Conservation (phyloP, 2,113 vertebrate species). For the Aegotheles bennettii region DNA sequence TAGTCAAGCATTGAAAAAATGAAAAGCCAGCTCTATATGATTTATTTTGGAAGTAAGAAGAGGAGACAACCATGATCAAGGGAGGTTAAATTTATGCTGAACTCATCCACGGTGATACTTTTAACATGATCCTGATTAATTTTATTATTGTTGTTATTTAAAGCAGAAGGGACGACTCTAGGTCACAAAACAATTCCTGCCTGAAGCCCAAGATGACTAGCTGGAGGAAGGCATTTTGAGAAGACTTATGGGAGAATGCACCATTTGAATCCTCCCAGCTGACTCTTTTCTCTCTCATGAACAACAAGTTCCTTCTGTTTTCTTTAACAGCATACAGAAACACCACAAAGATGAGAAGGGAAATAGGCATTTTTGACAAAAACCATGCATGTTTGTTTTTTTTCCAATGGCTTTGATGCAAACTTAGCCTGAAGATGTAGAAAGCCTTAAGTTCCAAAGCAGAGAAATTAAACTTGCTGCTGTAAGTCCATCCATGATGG, state of each 20-base stretch:
- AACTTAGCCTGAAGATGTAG: neutral
- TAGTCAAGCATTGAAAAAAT: neutral
- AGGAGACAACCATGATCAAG: neutral
- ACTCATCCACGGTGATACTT: neutral
- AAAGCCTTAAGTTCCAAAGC: neutral
- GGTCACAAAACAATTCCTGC: constrained; percentile 15
- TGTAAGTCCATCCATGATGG: neutral
- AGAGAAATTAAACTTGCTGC: neutral
- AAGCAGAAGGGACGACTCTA: constrained; percentile 14
- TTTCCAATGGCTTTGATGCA: neutral
- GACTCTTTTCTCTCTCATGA: neutral
- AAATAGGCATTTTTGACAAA: neutral
- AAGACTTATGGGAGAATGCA: neutral
- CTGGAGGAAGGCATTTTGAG: neutral
- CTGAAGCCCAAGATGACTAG: neutral
- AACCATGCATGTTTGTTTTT: neutral
- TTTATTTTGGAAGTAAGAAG: constrained; percentile 38
- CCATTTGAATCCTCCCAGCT: neutral
- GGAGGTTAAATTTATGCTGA: neutral
- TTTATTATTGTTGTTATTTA: constrained; percentile 33
- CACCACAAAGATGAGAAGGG: neutral
- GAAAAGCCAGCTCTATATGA: neutral
- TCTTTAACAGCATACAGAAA: neutral
- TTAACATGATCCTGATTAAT: neutral
- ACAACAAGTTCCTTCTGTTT: neutral